Evolutionary conservation across 2,888 invertebrate species (phyloP).

Genomic region (Halictus ligatus): DNA sequence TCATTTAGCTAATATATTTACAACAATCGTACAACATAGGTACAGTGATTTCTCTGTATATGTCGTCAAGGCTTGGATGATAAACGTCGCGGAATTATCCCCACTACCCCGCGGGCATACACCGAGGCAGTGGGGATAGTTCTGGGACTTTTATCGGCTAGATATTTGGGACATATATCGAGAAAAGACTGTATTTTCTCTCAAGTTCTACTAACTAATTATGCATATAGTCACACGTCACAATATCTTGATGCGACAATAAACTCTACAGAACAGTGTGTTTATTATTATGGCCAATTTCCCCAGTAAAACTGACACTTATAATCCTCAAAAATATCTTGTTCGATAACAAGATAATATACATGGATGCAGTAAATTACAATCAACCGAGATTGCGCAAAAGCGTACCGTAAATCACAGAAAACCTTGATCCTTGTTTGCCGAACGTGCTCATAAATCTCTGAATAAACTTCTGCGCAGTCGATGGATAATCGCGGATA

Average conservation of each 20-base stretch:
- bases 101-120: too few relatives aligned
- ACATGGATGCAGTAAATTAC: not conserved
- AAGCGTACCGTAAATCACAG: conserved; percentile 16
- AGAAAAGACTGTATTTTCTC: not conserved
- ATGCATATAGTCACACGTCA: not conserved
- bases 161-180: too few relatives aligned
- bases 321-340: not conserved
- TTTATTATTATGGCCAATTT: not conserved
- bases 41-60: too few relatives aligned
- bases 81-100: too few relatives aligned
- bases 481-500: conserved; percentile 21
- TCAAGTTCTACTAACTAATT: not conserved
- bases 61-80: too few relatives aligned
- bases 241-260: not conserved
- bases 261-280: not conserved
- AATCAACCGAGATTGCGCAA: conserved; percentile 20
- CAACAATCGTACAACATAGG: too few relatives aligned
- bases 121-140: too few relatives aligned
- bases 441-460: conserved; percentile 29
- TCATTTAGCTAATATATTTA: not conserved
- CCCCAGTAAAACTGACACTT: not conserved
- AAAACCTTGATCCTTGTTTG: conserved; percentile 15
- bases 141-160: too few relatives aligned
- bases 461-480: not conserved
- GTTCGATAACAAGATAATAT: not conserved